Evolutionary conservation across 1,140 invertebrate species (phyloP), one percentile per base, ranked within the genome.

Genomic region (Drosophila pruinosa): DNA sequence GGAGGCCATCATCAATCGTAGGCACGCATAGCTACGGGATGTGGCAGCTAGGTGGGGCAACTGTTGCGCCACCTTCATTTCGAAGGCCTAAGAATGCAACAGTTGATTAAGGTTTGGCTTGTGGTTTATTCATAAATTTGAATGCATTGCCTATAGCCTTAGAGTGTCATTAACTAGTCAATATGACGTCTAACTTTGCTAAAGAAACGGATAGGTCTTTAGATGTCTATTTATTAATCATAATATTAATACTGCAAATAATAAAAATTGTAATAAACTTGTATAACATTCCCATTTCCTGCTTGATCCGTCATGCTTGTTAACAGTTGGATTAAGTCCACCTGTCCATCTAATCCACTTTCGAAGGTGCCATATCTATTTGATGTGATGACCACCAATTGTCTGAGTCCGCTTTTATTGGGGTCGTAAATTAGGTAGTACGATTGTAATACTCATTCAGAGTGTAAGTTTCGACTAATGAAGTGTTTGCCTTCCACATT

Each of bases 31-130:
- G 43, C 5, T 17, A 28, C 17, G 19, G 5, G 14, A 38, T 50
- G 12, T 28, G 12, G 22, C 8, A 19, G 17, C 6, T 12, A 17
- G 21, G 43, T 50, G 65, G 28, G 63, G 22, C 28, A 73, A 73
- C 71, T 73, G 71, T 69, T 73, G 71, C 64, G 22, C 57, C 39
- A 15, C 22, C 24, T 31, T n/a, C n/a, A n/a, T n/a, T 24, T 12
- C 15, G 12, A 12, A 34, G 63, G 61, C 43, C 34, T 48, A 31
- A 36, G 4, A 31, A 34, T n/a, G 69, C 63, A 72, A 72, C 69
- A 72, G 47, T 59, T 69, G 43, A 21, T 45, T 15, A 48, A 38
- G 36, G 47, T 39, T 28, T 41, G 52, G 28, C n/a, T 28, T 56
- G 22, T 43, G 21, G 2, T 54, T 31, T 7, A 28, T 52, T 3